Evolutionary conservation across 2,797 vertebrate species (phyloP).

Genomic region (Sebastes diploproa): DNA sequence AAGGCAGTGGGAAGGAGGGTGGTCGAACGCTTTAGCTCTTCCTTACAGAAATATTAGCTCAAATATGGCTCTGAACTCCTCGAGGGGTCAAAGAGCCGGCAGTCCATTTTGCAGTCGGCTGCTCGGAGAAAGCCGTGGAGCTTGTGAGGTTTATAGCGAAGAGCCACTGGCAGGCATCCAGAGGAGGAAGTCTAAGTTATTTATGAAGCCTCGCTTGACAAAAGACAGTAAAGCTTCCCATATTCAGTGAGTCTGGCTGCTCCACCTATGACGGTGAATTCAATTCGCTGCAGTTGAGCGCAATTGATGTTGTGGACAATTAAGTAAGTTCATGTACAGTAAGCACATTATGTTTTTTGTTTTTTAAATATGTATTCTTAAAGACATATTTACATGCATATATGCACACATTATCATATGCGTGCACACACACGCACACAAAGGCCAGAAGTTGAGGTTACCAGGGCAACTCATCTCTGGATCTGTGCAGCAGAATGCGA

Average conservation of each 20-base stretch:
- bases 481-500: conserved; percentile 66
- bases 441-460: conserved; percentile 67
- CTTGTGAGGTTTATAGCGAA: conserved; percentile 43
- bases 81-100: conserved; percentile 79
- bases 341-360: neutral
- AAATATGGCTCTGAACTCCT: conserved; percentile 76
- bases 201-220: conserved; percentile 69
- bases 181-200: conserved; percentile 70
- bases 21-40: conserved; percentile 78
- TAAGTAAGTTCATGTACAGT: neutral
- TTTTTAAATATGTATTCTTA: neutral
- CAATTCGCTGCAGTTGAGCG: conserved; percentile 34
- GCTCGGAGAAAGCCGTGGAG: conserved; percentile 37
- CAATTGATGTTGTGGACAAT: conserved; percentile 28
- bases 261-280: conserved; percentile 17
- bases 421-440: neutral
- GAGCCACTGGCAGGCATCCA: conserved; percentile 67
- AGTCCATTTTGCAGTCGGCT: conserved; percentile 65
- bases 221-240: conserved; percentile 64
- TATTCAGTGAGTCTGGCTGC: conserved; percentile 41
- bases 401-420: neutral
- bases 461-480: conserved; percentile 62
- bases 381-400: neutral
- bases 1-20: conserved; percentile 55
- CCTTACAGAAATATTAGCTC: conserved; percentile 79